These are phyloP conservation scores for Glaucopsyche alexis DNA, from an alignment of 2,888 invertebrate genomes.

Conservation along the genomic window DNA sequence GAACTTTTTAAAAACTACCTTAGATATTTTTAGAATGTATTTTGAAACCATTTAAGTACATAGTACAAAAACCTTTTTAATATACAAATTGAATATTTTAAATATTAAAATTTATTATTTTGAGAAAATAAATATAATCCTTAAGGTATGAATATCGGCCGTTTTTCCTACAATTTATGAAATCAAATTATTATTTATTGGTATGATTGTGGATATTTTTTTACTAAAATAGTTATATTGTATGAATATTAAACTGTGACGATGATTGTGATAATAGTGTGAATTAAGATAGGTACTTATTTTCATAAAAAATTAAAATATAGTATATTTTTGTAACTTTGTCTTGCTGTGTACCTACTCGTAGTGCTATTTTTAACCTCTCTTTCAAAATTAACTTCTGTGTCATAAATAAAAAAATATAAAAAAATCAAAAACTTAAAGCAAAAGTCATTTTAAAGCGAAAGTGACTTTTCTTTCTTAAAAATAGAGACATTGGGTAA, in stretches of 20 bases:
- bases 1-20: too few relatives aligned
- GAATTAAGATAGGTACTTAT: neutral
- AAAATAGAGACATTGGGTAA: too few relatives aligned
- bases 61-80: too few relatives aligned
- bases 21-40: too few relatives aligned
- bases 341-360: neutral
- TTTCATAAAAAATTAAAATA: neutral
- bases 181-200: neutral
- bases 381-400: neutral
- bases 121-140: too few relatives aligned
- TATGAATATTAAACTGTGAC: neutral
- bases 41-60: too few relatives aligned
- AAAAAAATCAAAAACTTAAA: neutral
- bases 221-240: neutral
- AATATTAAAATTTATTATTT: too few relatives aligned
- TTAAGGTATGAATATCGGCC: too few relatives aligned
- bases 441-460: too few relatives aligned
- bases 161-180: neutral
- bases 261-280: slow-evolving; percentile 3
- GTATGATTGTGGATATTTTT: neutral
- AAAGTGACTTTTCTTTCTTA: too few relatives aligned
- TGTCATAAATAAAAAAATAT: neutral
- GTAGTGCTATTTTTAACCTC: neutral
- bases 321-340: neutral
- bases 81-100: too few relatives aligned